Base-by-base conservation (phyloP, 2,113 vertebrate genomes). In the Suncus etruscus region DNA sequence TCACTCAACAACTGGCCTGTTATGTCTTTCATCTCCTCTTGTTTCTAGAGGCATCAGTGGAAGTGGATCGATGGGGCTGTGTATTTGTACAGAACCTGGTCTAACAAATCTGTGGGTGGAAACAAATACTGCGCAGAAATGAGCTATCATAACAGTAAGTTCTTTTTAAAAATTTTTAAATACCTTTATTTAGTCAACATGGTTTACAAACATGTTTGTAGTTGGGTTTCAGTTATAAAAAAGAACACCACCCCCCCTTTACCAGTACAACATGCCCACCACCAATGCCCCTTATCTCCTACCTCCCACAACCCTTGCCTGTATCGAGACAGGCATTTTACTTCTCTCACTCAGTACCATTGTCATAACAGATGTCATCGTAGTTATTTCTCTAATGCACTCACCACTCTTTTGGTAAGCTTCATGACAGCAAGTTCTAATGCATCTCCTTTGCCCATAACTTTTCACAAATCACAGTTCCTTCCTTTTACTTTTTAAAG, bases 31-130 rank as follows among this genome's bases (percentile, higher is more conserved):
- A 0, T 29, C 1, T 6, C 58, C 12, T 88, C 48, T 79, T 32
- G 2, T 10, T 29, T 18, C 10, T 91, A 97, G 97, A 93, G 0
- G 0, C 78, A 5, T 4, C 8, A 8, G 5, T 98, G 97, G 97
- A 63, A 80, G 82, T 98, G 97, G 97, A 1, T 4, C 0, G 94
- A 1, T 0, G 97, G 97, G 2, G 3, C 50, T 31, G 0, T 1
- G 0, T 91, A 92, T 77, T 11, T 0, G 0, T 0, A 0, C 29
- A 0, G 0, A 45, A 20, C 27, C 0, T 96, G 88, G 51, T 1
- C 89, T 0, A 0, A 8, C 0, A 31, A 31, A 48, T 87, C 61
- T 0, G 0, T 32, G 0, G 58, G 6, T 12, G 39, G 0, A 0
- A 61, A 47, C 0, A 82, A 94, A 1, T 5, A 10, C 51, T 97